Conservation (phyloP, 2,888 invertebrate species). For the Conops quadrifasciatus region DNA sequence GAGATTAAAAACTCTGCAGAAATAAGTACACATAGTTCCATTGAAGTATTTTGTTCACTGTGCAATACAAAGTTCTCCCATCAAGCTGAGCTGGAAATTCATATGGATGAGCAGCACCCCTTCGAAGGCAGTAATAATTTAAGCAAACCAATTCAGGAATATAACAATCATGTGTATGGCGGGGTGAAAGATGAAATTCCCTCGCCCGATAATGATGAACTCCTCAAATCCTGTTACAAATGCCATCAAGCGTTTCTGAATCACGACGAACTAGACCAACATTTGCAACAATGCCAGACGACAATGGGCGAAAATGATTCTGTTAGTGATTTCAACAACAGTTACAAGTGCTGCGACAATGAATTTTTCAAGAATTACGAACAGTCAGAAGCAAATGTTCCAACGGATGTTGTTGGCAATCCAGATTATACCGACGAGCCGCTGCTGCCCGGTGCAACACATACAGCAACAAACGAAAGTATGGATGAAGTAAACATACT, state of each 20-base stretch:
- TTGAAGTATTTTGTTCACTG: conserved; percentile 38
- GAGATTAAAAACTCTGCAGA: neutral
- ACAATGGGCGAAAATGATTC: neutral
- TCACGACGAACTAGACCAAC: conserved; percentile 4
- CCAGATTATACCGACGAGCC: neutral
- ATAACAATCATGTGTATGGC: neutral
- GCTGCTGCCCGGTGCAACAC: neutral
- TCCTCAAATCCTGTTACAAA: conserved; percentile 4
- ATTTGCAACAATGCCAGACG: neutral
- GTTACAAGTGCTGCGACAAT: neutral
- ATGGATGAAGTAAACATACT: neutral
- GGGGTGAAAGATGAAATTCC: neutral
- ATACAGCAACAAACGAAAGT: conserved; percentile 13
- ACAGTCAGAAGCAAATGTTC: neutral
- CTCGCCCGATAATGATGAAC: neutral
- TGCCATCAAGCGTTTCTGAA: conserved; percentile 8
- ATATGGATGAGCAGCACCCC: conserved; percentile 38
- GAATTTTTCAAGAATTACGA: neutral
- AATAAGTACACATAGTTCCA: conserved; percentile 16
- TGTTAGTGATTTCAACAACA: neutral
- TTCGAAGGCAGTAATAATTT: neutral
- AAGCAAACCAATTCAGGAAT: conserved; percentile 1
- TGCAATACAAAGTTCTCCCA: conserved; percentile 39
- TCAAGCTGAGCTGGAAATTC: conserved; percentile 40
- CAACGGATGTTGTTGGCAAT: neutral